Base-by-base conservation (phyloP, 1,140 invertebrate genomes). In the Acromyrmex charruanus region DNA sequence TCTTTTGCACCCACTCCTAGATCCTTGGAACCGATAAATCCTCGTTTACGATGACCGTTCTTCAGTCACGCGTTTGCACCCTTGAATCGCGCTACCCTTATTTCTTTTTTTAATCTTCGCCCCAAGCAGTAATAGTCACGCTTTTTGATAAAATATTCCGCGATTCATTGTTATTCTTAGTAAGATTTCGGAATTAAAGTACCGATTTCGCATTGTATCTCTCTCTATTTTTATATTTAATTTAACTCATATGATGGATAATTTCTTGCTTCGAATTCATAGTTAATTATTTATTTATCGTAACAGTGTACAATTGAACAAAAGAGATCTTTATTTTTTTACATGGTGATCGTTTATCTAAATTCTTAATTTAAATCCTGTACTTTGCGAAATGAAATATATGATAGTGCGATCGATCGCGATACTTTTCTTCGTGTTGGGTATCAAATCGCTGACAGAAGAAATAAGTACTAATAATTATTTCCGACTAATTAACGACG, bases 1-100 rank as follows among this genome's bases (percentile, higher is more conserved):
- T 58, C 21, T 31, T 16, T 71, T 18, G 53, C n/a, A 21, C 31
- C 5, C 49, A 51, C 10, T 31, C n/a, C 12, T 71, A 79, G 88
- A 90, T 90, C 18, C 44, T 25, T 16, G 44, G 2, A 44, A 85
- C 53, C 49, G 85, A 90, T 90, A 90, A 90, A 89, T 77, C 12
- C 51, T 10, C 28, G 63, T 3, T 35, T 2, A 18, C 21, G 85
- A 80, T 35, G 25, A 66, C 65, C 53, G 16, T 28, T 49, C 31
- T 63, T 74, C 85, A 84, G 77, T 71, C 77, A 66, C 25, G 49
- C 16, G 59, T 68, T 51, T 10, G 68, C 51, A 25, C 16, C n/a
- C 28, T 55, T 28, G 69, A 44, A 44, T 84, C 35, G 74, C 53
- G 61, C 3, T 72, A 77, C n/a, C 7, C 10, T 69, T 58, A 77